Evolutionary conservation across 2,113 vertebrate species (phyloP).

Genomic region (Melanotaenia duboulayi): DNA sequence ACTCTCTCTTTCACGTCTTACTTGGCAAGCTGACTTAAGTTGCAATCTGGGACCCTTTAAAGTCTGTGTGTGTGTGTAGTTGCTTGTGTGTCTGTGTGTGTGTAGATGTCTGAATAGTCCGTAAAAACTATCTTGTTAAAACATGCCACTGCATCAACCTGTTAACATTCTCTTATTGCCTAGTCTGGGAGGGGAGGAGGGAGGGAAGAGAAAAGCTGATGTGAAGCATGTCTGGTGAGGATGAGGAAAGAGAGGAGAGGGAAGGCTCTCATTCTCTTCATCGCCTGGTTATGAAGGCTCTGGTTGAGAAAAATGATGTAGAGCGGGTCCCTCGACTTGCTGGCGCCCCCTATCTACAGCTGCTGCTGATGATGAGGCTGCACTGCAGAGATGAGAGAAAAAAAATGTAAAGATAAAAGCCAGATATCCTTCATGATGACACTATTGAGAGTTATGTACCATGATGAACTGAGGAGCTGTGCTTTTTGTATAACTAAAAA

Average conservation of each 20-base stretch:
- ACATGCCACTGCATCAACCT: conserved; percentile 91
- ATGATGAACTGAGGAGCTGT: no score
- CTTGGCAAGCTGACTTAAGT: conserved; percentile 88
- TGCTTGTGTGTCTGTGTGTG: conserved; percentile 20
- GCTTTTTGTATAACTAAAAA: no score
- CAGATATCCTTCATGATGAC: no score
- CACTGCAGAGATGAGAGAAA: conserved; percentile 82
- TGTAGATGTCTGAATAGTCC: conserved; percentile 63
- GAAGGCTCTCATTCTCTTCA: conserved; percentile 85
- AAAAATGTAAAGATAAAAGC: background rate
- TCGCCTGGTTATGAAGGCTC: conserved; percentile 65
- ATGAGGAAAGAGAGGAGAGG: conserved; percentile 72
- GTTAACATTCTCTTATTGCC: conserved; percentile 95
- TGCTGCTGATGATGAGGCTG: conserved; percentile 99
- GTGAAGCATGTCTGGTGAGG: conserved; percentile 70
- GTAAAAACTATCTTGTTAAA: conserved; percentile 75
- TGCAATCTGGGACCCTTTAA: conserved; percentile 72
- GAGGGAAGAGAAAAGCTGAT: conserved; percentile 72
- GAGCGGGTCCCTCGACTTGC: conserved; percentile 68
- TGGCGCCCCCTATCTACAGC: conserved; percentile 91
- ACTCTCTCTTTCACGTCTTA: conserved; percentile 65
- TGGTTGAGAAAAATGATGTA: conserved; percentile 47
- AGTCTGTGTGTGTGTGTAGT: conserved; percentile 15
- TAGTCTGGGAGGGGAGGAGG: conserved; percentile 83
- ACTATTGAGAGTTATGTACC: no score